These are phyloP conservation scores for Eumerus sabulonum DNA, from an alignment of 2,888 invertebrate genomes.

Conservation along the genomic window DNA sequence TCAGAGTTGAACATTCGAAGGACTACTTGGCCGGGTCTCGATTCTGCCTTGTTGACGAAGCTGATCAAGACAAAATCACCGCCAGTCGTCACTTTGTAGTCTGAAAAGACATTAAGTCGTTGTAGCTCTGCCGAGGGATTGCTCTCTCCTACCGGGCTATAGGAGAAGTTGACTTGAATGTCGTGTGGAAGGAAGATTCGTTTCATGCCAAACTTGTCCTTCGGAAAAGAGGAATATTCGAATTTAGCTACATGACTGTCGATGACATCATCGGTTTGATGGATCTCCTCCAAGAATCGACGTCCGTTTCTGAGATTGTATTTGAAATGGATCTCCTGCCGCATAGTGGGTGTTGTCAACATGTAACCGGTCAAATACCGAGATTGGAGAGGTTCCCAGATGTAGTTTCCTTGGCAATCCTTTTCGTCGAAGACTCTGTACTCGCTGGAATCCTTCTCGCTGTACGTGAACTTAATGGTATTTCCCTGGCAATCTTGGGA, in stretches of 20 bases:
- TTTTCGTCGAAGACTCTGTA: slow-evolving; percentile 7
- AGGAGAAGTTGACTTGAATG: slow-evolving; percentile 14
- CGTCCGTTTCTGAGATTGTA: slow-evolving; percentile 6
- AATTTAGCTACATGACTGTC: slow-evolving; percentile 6
- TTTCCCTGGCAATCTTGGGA: slow-evolving; percentile 15
- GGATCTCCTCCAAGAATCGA: slow-evolving; percentile 16
- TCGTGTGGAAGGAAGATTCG: slow-evolving; percentile 1
- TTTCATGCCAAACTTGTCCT: slow-evolving; percentile 7
- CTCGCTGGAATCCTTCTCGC: slow-evolving; percentile 17
- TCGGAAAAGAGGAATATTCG: slow-evolving; percentile 12
- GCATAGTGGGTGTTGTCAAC: slow-evolving; percentile 6
- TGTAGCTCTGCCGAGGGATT: neutral
- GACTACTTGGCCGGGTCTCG: slow-evolving; percentile 16
- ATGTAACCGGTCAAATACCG: slow-evolving; percentile 27
- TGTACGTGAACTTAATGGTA: slow-evolving; percentile 14
- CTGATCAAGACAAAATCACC: slow-evolving; percentile 15
- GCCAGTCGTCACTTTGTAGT: slow-evolving; percentile 23
- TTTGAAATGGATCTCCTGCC: slow-evolving; percentile 6
- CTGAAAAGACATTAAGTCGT: slow-evolving; percentile 8
- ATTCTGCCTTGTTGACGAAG: slow-evolving; percentile 10
- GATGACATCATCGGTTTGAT: slow-evolving; percentile 1
- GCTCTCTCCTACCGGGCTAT: slow-evolving; percentile 6
- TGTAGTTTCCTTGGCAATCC: slow-evolving; percentile 23
- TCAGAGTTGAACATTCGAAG: slow-evolving; percentile 31
- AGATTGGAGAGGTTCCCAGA: slow-evolving; percentile 20